These are phyloP conservation scores for Microcebus ravelobensis DNA, from an alignment of 2,113 vertebrate genomes.

Conservation along the genomic window DNA sequence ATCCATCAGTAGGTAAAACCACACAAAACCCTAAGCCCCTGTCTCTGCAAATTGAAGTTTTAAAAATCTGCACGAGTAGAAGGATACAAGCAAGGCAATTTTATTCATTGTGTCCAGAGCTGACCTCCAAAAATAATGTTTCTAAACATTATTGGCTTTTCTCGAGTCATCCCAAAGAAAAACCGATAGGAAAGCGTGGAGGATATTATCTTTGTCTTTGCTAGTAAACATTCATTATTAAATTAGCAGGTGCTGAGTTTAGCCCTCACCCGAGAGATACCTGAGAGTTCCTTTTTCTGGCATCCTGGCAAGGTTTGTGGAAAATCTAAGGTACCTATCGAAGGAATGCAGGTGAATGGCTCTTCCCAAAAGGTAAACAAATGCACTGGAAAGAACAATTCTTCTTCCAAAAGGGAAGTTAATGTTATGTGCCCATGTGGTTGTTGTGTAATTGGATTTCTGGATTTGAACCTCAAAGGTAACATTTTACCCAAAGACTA, in stretches of 20 bases:
- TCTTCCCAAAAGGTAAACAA: neutral
- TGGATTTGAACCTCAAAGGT: neutral
- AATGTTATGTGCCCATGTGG: neutral
- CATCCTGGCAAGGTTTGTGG: neutral
- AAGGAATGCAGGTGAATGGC: rapidly evolving
- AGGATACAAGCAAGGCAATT: neutral
- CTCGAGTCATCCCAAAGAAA: neutral
- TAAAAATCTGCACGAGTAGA: neutral
- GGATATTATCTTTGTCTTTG: rapidly evolving
- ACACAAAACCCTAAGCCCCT: neutral
- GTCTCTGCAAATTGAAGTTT: neutral
- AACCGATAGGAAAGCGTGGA: neutral
- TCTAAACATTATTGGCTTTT: neutral
- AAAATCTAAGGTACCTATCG: neutral
- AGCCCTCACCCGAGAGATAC: neutral
- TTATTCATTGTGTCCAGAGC: too few species aligned
- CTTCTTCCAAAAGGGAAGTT: neutral
- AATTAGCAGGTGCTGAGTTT: neutral
- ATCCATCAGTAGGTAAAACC: too few species aligned
- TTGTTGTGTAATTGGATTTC: neutral
- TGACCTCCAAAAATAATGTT: neutral
- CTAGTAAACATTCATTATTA: neutral
- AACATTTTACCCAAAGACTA: neutral
- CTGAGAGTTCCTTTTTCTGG: neutral
- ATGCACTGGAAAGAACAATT: neutral